A percentile compares a stretch with the other conserved stretches of the same genome.
Evolutionary conservation across 2,888 invertebrate species (phyloP).

Genomic region (Leptothorax acervorum): DNA sequence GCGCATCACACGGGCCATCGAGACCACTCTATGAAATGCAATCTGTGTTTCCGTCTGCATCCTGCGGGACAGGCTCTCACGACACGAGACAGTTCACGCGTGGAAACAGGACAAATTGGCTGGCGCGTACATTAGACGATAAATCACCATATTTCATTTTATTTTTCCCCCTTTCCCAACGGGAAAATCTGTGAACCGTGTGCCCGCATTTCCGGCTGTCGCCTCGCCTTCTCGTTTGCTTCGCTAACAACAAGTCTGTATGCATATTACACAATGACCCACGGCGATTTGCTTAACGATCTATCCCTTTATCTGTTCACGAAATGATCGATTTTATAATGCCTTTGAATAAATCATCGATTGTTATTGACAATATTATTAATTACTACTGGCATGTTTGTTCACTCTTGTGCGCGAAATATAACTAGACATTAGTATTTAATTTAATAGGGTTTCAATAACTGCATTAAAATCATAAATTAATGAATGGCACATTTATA

Average conservation of each 20-base stretch:
- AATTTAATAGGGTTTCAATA: conserved; percentile 7
- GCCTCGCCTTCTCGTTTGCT: background rate
- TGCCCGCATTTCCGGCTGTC: conserved; percentile 10
- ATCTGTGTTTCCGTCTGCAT: conserved; percentile 55
- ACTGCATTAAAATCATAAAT: background rate
- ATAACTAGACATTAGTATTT: background rate
- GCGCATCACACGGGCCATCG: conserved; percentile 38
- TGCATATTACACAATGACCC: background rate
- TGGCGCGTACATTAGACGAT: conserved; percentile 54
- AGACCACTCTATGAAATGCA: conserved; percentile 46
- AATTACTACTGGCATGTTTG: background rate
- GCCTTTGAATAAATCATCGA: conserved; percentile 17
- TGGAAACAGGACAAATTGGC: conserved; percentile 62
- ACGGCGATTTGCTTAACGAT: conserved; percentile 11
- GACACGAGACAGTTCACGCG: conserved; percentile 46
- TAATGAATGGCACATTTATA: background rate
- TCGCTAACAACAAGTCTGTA: background rate
- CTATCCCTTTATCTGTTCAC: conserved; percentile 14
- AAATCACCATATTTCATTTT: conserved; percentile 61
- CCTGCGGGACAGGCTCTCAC: conserved; percentile 57
- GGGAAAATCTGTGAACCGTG: conserved; percentile 32
- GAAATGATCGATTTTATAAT: conserved; percentile 35
- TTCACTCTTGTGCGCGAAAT: background rate
- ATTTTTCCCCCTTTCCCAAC: background rate
- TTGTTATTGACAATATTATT: conserved; percentile 27